Percentiles rank a stretch among this genome's conserved stretches.
These are phyloP conservation scores for Sebastes schlegelii DNA, from an alignment of 2,113 vertebrate genomes.

Conservation along the genomic window DNA sequence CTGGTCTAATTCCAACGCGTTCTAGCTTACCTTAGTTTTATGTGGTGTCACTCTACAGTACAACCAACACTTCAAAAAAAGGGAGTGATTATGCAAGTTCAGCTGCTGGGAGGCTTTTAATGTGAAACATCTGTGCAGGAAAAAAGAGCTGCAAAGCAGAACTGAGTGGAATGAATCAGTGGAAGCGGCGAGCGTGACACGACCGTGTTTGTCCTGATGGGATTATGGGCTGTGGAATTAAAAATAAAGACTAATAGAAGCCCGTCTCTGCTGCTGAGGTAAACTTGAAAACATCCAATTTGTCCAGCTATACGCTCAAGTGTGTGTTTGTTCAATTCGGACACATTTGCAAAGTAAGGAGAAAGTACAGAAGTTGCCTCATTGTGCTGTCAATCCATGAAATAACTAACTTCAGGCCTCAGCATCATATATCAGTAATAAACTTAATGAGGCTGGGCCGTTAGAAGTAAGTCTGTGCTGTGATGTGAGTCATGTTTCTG, in stretches of 20 bases:
- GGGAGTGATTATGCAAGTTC: not conserved
- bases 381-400: slow-evolving; percentile 7
- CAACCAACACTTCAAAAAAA: not conserved
- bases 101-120: slow-evolving; percentile 17
- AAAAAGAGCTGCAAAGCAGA: not conserved
- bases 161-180: not conserved
- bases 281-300: too few relatives aligned
- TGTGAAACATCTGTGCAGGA: slow-evolving; percentile 12
- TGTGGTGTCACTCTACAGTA: too few relatives aligned
- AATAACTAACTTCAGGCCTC: not conserved
- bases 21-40: not conserved
- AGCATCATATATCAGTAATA: not conserved
- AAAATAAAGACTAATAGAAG: not conserved
- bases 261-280: not conserved
- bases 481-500: too few relatives aligned
- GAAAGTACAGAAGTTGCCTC: not conserved
- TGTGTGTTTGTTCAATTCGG: slow-evolving; percentile 2
- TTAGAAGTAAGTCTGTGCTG: too few relatives aligned
- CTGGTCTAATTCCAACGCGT: too few relatives aligned
- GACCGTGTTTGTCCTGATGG: slow-evolving; percentile 24
- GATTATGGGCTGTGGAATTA: slow-evolving; percentile 47
- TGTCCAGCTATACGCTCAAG: not conserved
- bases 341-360: slow-evolving; percentile 46
- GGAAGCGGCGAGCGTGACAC: not conserved
- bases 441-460: too few relatives aligned